These are phyloP conservation scores for Metacarcinus magister DNA, from an alignment of 2,888 invertebrate species.

Conservation along the genomic window DNA sequence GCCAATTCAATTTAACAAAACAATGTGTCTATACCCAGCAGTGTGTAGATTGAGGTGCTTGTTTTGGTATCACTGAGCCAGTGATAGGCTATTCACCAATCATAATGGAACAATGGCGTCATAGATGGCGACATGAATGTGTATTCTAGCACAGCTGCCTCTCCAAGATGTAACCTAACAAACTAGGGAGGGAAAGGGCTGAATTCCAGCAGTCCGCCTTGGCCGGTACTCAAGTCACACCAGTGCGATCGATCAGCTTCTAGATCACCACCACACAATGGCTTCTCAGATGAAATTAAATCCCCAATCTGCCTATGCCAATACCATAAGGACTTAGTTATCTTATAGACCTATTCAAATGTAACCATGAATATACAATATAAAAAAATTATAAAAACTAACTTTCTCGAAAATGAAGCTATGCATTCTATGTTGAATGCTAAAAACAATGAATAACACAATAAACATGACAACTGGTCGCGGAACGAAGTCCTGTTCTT, in stretches of 20 bases:
- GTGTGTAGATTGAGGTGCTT: background rate
- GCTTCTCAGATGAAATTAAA: background rate
- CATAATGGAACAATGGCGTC: background rate
- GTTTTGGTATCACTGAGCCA: background rate
- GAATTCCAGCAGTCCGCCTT: background rate
- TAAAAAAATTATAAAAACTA: background rate
- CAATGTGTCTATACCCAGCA: background rate
- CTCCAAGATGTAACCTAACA: background rate
- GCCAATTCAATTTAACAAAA: background rate
- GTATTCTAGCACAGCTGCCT: background rate
- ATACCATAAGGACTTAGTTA: background rate
- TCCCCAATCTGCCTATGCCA: background rate
- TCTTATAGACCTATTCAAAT: background rate
- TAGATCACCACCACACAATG: constrained; percentile 18
- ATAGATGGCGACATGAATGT: background rate
- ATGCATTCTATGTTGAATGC: background rate
- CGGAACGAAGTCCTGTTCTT: background rate
- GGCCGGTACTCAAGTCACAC: background rate
- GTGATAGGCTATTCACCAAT: background rate
- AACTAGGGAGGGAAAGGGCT: background rate
- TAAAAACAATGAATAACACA: background rate
- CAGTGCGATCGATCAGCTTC: background rate
- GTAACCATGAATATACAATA: background rate
- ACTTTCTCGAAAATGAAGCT: background rate
- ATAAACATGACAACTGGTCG: background rate